phyloP scores from a whole-genome alignment of 2,113 vertebrate species.

The Psittacus erithacus region DNA sequence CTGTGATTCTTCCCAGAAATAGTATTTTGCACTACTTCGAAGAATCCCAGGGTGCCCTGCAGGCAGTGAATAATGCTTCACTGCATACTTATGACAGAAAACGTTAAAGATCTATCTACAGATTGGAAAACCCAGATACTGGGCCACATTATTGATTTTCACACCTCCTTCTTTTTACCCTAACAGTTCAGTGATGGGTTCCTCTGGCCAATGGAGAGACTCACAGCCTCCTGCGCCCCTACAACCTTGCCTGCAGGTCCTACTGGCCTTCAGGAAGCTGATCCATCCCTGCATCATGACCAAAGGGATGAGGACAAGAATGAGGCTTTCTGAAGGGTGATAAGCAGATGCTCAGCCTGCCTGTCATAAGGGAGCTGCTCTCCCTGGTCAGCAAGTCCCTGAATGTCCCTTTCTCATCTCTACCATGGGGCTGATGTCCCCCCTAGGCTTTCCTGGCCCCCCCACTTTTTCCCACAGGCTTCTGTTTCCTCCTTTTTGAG shows the following conservation, averaged over 20 bases:
- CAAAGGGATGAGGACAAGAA: neutral
- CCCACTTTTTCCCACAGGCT: rapidly evolving
- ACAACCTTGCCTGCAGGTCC: neutral
- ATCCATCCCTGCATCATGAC: neutral
- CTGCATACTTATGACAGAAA: neutral
- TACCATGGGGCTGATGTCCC: rapidly evolving
- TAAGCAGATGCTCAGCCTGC: neutral
- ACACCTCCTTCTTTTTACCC: neutral
- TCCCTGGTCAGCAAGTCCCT: neutral
- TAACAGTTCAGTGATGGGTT: rapidly evolving
- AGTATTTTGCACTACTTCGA: neutral
- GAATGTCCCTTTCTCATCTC: neutral
- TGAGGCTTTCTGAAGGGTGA: neutral
- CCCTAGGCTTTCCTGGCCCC: neutral
- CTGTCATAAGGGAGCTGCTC: rapidly evolving
- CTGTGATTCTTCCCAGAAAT: neutral
- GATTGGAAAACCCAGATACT: neutral
- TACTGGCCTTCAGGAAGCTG: neutral
- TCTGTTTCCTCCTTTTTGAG: neutral
- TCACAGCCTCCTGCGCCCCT: neutral
- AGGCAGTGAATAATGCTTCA: neutral
- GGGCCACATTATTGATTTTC: neutral
- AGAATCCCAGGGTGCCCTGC: neutral
- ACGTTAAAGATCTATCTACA: neutral
- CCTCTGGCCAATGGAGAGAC: neutral